phyloP scores from a whole-genome alignment of 2,888 invertebrate genomes.

The Carabus problematicus region DNA sequence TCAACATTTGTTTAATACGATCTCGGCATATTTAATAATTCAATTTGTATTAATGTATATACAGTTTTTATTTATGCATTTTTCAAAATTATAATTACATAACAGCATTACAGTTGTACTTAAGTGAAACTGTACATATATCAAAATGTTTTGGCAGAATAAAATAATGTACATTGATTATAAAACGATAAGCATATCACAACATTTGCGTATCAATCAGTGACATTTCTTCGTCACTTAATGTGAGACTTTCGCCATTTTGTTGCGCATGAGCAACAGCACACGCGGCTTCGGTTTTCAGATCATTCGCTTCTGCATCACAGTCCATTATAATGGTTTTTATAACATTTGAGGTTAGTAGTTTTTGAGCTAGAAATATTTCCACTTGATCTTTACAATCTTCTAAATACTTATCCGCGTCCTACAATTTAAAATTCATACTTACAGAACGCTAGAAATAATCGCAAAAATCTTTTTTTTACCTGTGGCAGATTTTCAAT shows the following conservation, averaged over 20 bases:
- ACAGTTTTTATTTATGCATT: background rate
- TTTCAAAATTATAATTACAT: conserved; percentile 1
- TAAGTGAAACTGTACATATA: conserved; percentile 1
- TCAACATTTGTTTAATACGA: too few species aligned
- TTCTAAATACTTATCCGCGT: conserved; percentile 48
- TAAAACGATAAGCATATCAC: conserved; percentile 11
- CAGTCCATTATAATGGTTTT: background rate
- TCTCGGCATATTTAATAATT: too few species aligned
- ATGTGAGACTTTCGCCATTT: conserved; percentile 15
- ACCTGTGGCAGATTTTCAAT: conserved; percentile 53
- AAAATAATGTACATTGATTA: conserved; percentile 5
- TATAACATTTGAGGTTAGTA: background rate
- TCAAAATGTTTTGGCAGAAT: background rate
- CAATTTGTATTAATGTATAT: background rate
- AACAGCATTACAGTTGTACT: background rate
- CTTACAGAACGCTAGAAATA: background rate
- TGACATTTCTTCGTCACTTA: conserved; percentile 41
- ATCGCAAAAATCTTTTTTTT: conserved; percentile 20
- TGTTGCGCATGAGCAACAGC: conserved; percentile 14
- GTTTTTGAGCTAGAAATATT: conserved; percentile 20
- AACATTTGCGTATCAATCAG: conserved; percentile 31
- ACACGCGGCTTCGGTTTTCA: background rate
- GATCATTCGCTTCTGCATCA: conserved; percentile 5
- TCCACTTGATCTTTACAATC: conserved; percentile 52
- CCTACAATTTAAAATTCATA: conserved; percentile 48